phyloP scores from a whole-genome alignment of 2,888 invertebrate genomes.

The Rhopalosiphum nymphaeae region DNA sequence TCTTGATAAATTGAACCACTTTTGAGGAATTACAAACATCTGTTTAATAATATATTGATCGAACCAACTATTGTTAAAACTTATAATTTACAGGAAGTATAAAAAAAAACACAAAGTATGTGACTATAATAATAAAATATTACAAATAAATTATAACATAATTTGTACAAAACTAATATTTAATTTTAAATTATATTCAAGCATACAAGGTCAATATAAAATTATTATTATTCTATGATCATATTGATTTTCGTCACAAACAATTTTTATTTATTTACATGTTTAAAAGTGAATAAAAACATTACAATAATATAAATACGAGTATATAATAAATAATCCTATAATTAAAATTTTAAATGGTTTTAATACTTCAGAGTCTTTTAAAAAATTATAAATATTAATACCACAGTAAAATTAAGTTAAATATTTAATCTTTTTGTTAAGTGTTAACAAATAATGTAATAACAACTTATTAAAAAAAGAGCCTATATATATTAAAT shows the following conservation, averaged over 20 bases:
- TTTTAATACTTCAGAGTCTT: background rate
- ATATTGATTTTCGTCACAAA: background rate
- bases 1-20: too few species aligned
- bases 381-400: background rate
- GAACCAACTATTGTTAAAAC: background rate
- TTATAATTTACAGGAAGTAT: constrained; percentile 40
- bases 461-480: too few species aligned
- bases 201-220: constrained; percentile 14
- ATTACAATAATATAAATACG: background rate
- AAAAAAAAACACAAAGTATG: background rate
- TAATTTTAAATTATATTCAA: background rate
- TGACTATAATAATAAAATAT: constrained; percentile 41
- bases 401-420: background rate
- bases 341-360: background rate
- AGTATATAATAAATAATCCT: background rate
- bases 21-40: background rate
- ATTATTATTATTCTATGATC: background rate
- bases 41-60: background rate
- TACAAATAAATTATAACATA: background rate
- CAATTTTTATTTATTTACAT: background rate
- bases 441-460: background rate
- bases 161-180: background rate
- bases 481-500: background rate
- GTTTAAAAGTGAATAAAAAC: background rate
- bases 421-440: background rate